These are phyloP conservation scores for Tenebrio molitor DNA, from an alignment of 1,140 invertebrate species.

Conservation along the genomic window DNA sequence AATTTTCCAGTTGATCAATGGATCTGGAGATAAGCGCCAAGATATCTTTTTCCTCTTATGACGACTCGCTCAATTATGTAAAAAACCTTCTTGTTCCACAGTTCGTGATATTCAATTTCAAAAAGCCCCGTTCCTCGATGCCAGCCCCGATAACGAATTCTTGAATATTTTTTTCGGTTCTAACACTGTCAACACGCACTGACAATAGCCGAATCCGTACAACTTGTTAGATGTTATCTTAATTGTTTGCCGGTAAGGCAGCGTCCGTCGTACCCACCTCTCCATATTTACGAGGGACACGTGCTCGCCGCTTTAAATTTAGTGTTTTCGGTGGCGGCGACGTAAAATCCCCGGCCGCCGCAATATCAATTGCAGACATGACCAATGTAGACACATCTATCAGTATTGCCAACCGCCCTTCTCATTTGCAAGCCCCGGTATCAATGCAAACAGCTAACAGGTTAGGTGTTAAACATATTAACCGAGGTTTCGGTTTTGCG, in stretches of 20 bases:
- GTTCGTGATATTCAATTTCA: too few relatives aligned
- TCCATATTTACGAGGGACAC: slow-evolving; percentile 9
- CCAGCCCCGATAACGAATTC: slow-evolving; percentile 11
- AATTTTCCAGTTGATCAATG: too few relatives aligned
- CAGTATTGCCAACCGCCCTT: slow-evolving; percentile 56
- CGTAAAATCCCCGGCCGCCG: slow-evolving; percentile 44
- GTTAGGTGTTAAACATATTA: slow-evolving; percentile 66
- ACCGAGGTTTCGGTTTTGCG: slow-evolving; percentile 64
- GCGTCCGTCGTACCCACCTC: not conserved
- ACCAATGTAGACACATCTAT: slow-evolving; percentile 63
- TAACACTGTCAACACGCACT: slow-evolving; percentile 11
- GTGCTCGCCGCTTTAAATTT: not conserved
- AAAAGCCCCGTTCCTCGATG: not conserved
- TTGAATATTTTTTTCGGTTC: slow-evolving; percentile 9
- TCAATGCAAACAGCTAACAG: slow-evolving; percentile 59
- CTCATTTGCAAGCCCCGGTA: slow-evolving; percentile 54
- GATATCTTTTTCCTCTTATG: too few relatives aligned
- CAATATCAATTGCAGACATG: slow-evolving; percentile 62
- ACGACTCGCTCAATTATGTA: too few relatives aligned
- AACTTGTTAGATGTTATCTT: not conserved
- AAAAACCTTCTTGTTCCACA: too few relatives aligned
- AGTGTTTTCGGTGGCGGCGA: not conserved
- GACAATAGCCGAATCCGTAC: slow-evolving; percentile 3
- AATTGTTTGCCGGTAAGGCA: slow-evolving; percentile 9
- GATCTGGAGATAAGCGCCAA: too few relatives aligned